Evolutionary conservation across 2,888 invertebrate species (phyloP).

Genomic region (Volucella inanis): DNA sequence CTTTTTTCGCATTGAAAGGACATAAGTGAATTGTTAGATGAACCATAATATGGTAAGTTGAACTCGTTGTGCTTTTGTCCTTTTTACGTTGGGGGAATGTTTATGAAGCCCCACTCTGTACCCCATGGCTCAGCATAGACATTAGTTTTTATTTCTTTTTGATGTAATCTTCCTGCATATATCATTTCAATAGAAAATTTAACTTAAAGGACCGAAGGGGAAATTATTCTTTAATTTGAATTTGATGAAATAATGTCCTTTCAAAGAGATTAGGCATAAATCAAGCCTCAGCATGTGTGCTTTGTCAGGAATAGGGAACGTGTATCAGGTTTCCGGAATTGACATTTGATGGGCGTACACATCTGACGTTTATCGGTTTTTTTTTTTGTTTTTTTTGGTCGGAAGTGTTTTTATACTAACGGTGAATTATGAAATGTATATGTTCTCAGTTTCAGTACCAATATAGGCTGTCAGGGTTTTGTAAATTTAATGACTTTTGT

Average conservation of each 20-base stretch:
- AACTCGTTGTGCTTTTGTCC: slow-evolving; percentile 42
- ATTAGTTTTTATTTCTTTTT: slow-evolving; percentile 13
- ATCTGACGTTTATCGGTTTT: slow-evolving; percentile 61
- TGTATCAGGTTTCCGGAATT: slow-evolving; percentile 56
- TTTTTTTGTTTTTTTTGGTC: slow-evolving; percentile 19
- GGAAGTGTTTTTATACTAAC: neutral
- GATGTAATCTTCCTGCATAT: neutral
- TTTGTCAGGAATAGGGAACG: neutral
- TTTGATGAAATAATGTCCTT: slow-evolving; percentile 73
- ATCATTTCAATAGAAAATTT: neutral
- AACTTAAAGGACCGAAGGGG: slow-evolving; percentile 31
- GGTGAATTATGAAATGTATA: neutral
- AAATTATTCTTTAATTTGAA: slow-evolving; percentile 73
- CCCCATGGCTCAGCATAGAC: slow-evolving; percentile 33
- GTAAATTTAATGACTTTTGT: slow-evolving; percentile 9
- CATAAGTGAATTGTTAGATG: slow-evolving; percentile 49
- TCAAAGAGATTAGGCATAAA: slow-evolving; percentile 70
- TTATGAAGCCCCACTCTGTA: slow-evolving; percentile 6
- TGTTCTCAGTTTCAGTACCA: neutral
- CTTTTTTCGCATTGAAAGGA: slow-evolving; percentile 26
- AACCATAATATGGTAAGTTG: slow-evolving; percentile 54
- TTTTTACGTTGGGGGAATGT: slow-evolving; percentile 45
- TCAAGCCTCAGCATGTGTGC: slow-evolving; percentile 33
- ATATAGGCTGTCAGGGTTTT: slow-evolving; percentile 3
- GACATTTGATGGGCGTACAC: slow-evolving; percentile 66